Base-by-base conservation (phyloP, 2,888 invertebrate genomes). In the Mythimna pallens region DNA sequence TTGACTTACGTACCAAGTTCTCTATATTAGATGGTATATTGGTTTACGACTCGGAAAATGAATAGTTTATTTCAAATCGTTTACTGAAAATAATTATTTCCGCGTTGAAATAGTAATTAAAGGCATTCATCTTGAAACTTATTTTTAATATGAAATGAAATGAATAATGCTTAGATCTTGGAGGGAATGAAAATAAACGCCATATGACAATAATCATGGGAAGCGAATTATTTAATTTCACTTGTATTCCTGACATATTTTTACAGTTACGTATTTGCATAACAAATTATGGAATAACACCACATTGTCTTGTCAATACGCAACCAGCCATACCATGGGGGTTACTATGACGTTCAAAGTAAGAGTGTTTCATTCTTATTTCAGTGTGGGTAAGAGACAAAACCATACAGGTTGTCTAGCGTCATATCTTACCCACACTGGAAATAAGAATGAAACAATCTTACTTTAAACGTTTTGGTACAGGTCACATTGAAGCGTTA, bases 11-110 rank as follows among this genome's bases (percentile, higher is more conserved):
- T 52, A 70, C 4, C 43, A 1, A 36, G 55, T 65, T 43, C 5
- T 57, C 9, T 73, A 34, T 34, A 54, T 40, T 43, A 43, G 10
- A 62, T 34, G 40, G 34, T 9, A n/a, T 40, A 40, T n/a, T 25
- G 47, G n/a, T 62, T 59, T 40, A 40, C 47, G 22, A 52, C n/a
- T 34, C 22, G 36, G n/a, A 78, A 59, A 69, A 74, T 30, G 5
- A 70, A 36, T 59, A 25, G 34, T 47, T 25, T 47, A 78, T 70
- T 78, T 12, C 2, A 59, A 77, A 59, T 22, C 36, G 10, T 59
- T 78, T 30, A 70, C 54, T 40, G 36, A 20, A 70, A 55, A 55
- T 50, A 17, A 55, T 61, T 55, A 14, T 71, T 50, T 71, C 22
- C 30, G 47, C 20, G 22, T 61, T 30, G 9, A 20, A 22, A 50